Evolutionary conservation across 2,888 invertebrate genomes (phyloP), one percentile per base, ranked within the genome.

Genomic region (Mellilla xanthometata): DNA sequence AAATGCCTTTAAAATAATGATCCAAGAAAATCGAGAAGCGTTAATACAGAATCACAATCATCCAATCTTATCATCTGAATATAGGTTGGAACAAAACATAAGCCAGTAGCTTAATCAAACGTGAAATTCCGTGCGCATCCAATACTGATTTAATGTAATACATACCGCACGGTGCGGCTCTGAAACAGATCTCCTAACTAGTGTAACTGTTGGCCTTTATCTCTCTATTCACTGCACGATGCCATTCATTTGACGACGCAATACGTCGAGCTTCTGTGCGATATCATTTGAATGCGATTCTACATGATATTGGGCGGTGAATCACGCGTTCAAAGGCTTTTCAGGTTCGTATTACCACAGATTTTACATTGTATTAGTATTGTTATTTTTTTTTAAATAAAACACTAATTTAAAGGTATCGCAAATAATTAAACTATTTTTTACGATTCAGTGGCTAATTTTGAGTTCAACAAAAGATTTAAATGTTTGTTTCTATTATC

Each of bases 131-230:
- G 27, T 47, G 52, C 54, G 56, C 51, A 60, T 58, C 55, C 39
- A 52, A 47, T 53, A 65, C 62, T 55, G 68, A 70, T 71, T 73
- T 61, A 63, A 68, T 67, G 63, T 67, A 68, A 65, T 39, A 46
- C 34, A 33, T 35, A 22, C 15, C 50, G 46, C 58, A 57, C 42
- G n/a, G n/a, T n/a, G n/a, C n/a, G 55, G 58, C 61, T 62, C 33
- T 54, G 58, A 60, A 63, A 66, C 63, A 65, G 68, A 74, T 72
- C 60, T 59, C 56, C 55, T 62, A 64, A 68, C 68, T 66, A 65
- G 34, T 40, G 28, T 26, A 24, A 40, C 59, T 50, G 49, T 55
- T 53, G 50, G 62, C 60, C 60, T 68, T 65, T 63, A 63, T 66
- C 58, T 62, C 57, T 52, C 58, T 45, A 52, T 53, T 58, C 57